phyloP scores from a whole-genome alignment of 2,888 invertebrate genomes.

The Colostygia pectinataria region DNA sequence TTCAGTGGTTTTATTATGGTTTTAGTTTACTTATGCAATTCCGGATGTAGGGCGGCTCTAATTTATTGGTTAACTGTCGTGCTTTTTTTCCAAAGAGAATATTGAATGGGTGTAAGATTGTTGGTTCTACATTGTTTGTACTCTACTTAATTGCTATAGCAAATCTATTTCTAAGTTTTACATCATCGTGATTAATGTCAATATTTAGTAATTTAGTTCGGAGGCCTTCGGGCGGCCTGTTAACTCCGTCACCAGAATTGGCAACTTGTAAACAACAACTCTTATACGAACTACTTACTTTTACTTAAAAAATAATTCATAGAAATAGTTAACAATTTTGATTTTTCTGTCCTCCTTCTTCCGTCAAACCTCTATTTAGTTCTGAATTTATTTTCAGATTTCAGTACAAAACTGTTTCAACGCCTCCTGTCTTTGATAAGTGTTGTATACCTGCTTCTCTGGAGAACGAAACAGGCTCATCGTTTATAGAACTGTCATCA shows the following conservation, averaged over 20 bases:
- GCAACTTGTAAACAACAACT: too few species aligned
- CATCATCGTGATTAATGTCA: too few species aligned
- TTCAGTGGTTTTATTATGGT: slow-evolving; percentile 53
- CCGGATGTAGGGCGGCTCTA: slow-evolving; percentile 60
- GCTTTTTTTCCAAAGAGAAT: slow-evolving; percentile 45
- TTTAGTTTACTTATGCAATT: slow-evolving; percentile 55
- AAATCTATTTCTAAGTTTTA: too few species aligned
- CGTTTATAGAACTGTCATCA: slow-evolving; percentile 47
- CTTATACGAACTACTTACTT: too few species aligned
- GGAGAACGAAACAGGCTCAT: slow-evolving; percentile 60
- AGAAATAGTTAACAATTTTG: slow-evolving; percentile 22
- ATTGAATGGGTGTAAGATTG: slow-evolving; percentile 30
- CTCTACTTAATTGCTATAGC: too few species aligned
- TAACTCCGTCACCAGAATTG: too few species aligned
- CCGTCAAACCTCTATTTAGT: background rate
- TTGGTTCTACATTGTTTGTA: too few species aligned
- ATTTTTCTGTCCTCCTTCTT: too few species aligned
- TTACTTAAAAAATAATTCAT: too few species aligned
- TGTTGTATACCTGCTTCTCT: slow-evolving; percentile 71
- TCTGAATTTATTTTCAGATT: background rate
- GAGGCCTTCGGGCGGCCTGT: too few species aligned
- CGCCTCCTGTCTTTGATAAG: slow-evolving; percentile 60
- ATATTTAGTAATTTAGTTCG: too few species aligned
- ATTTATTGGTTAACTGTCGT: slow-evolving; percentile 43
- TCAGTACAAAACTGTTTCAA: slow-evolving; percentile 66